Evolutionary conservation across 1,140 invertebrate genomes (phyloP).

Genomic region (Lethrus apterus): DNA sequence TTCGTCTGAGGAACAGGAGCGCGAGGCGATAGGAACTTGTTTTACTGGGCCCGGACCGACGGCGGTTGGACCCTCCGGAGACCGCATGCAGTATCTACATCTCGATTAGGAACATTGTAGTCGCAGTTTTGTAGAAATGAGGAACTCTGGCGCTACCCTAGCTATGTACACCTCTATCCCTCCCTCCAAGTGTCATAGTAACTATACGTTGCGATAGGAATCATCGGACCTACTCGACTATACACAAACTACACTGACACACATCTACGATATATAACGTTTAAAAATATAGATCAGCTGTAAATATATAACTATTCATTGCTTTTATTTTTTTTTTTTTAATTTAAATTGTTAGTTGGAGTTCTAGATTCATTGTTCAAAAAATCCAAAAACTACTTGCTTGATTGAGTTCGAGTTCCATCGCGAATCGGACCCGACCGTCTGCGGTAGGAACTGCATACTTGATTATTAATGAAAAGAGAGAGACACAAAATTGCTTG

Average conservation of each 20-base stretch:
- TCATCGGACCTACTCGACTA: conserved; percentile 31
- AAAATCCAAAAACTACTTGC: conserved; percentile 4
- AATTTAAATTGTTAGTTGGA: conserved; percentile 23
- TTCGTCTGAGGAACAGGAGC: conserved; percentile 35
- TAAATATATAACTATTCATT: conserved; percentile 30
- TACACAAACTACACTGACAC: conserved; percentile 27
- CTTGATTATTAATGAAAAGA: conserved; percentile 6
- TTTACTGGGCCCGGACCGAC: conserved; percentile 46
- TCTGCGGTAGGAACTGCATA: conserved; percentile 12
- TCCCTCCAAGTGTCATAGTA: conserved; percentile 33
- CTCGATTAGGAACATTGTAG: conserved; percentile 38
- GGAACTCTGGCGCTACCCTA: conserved; percentile 32
- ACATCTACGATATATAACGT: conserved; percentile 38
- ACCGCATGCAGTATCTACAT: conserved; percentile 39
- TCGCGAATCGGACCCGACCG: conserved; percentile 2
- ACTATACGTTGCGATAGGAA: conserved; percentile 44
- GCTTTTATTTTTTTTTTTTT: conserved; percentile 23
- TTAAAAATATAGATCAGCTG: conserved; percentile 37
- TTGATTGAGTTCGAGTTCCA: conserved; percentile 10
- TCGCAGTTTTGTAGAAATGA: conserved; percentile 34
- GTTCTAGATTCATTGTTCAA: conserved; percentile 22
- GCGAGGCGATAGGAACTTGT: conserved; percentile 54
- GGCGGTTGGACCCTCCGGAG: conserved; percentile 24
- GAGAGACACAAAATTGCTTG: too few relatives aligned
- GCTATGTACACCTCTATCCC: conserved; percentile 11